Conservation (phyloP, 1,140 invertebrate species). For the Olivierus martensii region DNA sequence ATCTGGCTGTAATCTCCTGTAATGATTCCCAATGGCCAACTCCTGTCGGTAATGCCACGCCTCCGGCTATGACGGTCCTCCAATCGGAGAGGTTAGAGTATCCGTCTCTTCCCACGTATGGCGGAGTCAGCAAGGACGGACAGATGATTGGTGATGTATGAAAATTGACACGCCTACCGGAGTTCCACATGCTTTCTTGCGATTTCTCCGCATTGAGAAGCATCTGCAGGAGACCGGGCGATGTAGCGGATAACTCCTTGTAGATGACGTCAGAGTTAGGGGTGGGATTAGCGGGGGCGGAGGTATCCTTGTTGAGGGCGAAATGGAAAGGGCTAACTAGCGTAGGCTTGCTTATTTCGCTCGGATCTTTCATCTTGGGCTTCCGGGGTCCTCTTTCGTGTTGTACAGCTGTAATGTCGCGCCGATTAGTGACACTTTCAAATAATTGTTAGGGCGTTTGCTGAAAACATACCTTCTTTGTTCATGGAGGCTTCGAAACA, state of each 20-base stretch:
- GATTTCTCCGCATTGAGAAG: constrained; percentile 73
- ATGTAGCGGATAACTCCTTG: constrained; percentile 1
- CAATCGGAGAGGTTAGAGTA: too few species aligned
- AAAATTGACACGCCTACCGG: neutral
- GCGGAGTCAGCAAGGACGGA: neutral
- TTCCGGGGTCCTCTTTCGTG: constrained; percentile 43
- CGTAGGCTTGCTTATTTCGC: neutral
- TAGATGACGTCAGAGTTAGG: neutral
- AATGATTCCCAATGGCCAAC: constrained; percentile 19
- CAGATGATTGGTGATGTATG: neutral
- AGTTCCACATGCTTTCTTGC: constrained; percentile 62
- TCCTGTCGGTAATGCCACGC: neutral
- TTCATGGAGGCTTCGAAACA: constrained; percentile 97
- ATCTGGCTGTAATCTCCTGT: constrained; percentile 73
- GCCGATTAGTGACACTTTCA: too few species aligned
- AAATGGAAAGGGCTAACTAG: neutral
- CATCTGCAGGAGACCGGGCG: constrained; percentile 37
- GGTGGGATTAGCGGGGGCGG: neutral
- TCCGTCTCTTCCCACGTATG: neutral
- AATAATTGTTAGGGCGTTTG: too few species aligned
- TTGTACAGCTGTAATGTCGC: constrained; percentile 35
- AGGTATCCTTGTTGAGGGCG: neutral
- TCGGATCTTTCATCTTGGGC: constrained; percentile 30
- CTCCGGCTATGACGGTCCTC: too few species aligned
- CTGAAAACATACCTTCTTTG: constrained; percentile 74